A percentile compares a stretch with the other conserved stretches of the same genome.
Conservation (phyloP, 2,888 invertebrate species). For the Minunthozetes semirufus region DNA sequence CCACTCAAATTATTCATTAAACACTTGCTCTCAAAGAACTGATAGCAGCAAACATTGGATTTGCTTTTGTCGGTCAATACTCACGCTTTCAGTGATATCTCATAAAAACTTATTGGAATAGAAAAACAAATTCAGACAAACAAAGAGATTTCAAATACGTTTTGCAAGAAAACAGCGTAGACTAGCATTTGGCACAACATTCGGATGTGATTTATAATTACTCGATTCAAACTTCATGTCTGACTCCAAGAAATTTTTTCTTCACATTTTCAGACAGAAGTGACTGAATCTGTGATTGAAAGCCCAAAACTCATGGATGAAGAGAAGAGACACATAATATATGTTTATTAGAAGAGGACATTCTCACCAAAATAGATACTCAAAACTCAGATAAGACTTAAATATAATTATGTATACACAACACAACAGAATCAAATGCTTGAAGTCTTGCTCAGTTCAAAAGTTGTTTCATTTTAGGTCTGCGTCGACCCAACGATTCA, state of each 20-base stretch:
- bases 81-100: background rate
- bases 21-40: too few relatives aligned
- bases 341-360: background rate
- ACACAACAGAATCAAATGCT: background rate
- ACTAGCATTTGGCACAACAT: background rate
- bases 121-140: too few relatives aligned
- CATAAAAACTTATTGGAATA: background rate
- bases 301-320: background rate
- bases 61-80: background rate
- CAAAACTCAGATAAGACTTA: background rate
- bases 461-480: background rate
- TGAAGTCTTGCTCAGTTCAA: background rate
- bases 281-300: too few relatives aligned
- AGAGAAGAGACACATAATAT: background rate
- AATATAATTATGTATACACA: background rate
- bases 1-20: too few relatives aligned
- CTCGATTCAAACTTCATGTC: background rate
- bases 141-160: too few relatives aligned
- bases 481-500: background rate
- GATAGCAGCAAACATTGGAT: too few relatives aligned
- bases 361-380: constrained; percentile 26
- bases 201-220: background rate
- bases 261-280: too few relatives aligned
- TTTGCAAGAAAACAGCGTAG: background rate
- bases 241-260: background rate